Conservation (phyloP, 1,140 invertebrate species). For the Microplitis mediator region DNA sequence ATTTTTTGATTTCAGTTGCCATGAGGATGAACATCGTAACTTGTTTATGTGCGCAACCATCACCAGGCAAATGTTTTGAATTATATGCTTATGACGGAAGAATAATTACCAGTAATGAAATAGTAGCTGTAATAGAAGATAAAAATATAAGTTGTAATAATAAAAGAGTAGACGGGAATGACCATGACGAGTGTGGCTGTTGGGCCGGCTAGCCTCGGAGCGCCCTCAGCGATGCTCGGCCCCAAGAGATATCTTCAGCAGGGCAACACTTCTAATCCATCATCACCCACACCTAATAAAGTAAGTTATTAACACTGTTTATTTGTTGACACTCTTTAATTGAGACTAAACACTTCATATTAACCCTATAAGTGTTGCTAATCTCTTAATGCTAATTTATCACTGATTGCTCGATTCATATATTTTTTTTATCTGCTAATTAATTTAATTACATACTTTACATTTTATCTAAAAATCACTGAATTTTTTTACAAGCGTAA, state of each 20-base stretch:
- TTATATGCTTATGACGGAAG: no score
- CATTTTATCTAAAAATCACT: no score
- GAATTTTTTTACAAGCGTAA: no score
- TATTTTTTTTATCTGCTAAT: no score
- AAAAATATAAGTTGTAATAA: not conserved
- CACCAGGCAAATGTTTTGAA: no score
- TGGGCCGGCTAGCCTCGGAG: constrained; percentile 50
- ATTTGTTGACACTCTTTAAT: not conserved
- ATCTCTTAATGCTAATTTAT: not conserved
- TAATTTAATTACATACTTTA: no score
- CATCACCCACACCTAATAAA: constrained; percentile 44
- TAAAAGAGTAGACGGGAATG: constrained; percentile 46
- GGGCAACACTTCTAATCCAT: constrained; percentile 37
- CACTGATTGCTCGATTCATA: no score
- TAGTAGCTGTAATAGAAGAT: not conserved
- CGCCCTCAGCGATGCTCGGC: constrained; percentile 41
- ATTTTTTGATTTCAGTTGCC: no score
- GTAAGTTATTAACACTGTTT: constrained; percentile 32
- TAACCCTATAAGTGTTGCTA: no score
- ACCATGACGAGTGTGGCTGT: constrained; percentile 54
- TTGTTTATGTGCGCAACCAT: no score
- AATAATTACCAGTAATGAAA: not conserved
- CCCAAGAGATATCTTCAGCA: constrained; percentile 50
- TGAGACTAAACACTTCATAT: not conserved
- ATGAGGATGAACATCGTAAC: no score